phyloP scores from a whole-genome alignment of 1,140 invertebrate species.

The Plectrocnemia conspersa region DNA sequence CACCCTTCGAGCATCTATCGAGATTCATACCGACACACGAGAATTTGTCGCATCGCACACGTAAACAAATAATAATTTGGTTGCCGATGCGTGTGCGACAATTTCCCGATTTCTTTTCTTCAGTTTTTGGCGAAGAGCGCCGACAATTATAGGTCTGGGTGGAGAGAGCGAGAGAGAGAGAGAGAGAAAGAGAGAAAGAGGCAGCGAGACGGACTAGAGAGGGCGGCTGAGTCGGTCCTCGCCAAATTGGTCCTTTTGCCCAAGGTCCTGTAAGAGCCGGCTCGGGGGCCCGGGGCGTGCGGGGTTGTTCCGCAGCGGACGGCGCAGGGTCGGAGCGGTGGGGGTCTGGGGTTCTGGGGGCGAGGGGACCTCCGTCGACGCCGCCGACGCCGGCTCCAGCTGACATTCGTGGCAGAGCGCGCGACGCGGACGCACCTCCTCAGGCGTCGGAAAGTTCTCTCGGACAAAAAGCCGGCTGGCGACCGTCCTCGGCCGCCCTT shows the following conservation, averaged over 20 bases:
- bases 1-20: too few relatives aligned
- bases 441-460: background rate
- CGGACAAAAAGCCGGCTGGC: slow-evolving; percentile 1
- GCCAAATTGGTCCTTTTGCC: background rate
- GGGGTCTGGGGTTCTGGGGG: slow-evolving; percentile 3
- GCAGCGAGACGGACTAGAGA: background rate
- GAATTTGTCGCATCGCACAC: too few relatives aligned
- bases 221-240: background rate
- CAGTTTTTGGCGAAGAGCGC: background rate
- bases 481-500: slow-evolving; percentile 6
- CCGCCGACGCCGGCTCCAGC: slow-evolving; percentile 18
- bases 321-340: slow-evolving; percentile 10
- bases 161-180: too few relatives aligned
- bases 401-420: slow-evolving; percentile 31
- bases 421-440: slow-evolving; percentile 24
- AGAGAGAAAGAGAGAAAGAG: too few relatives aligned
- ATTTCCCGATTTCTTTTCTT: too few relatives aligned
- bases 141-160: too few relatives aligned
- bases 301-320: background rate
- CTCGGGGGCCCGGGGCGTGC: background rate
- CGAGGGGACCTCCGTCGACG: slow-evolving; percentile 2
- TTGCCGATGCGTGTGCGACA: too few relatives aligned
- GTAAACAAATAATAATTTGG: too few relatives aligned
- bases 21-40: too few relatives aligned
- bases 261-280: background rate